Evolutionary conservation across 1,140 invertebrate genomes (phyloP), one percentile per base, ranked within the genome.

Genomic region (Pseudomyrmex sp.): DNA sequence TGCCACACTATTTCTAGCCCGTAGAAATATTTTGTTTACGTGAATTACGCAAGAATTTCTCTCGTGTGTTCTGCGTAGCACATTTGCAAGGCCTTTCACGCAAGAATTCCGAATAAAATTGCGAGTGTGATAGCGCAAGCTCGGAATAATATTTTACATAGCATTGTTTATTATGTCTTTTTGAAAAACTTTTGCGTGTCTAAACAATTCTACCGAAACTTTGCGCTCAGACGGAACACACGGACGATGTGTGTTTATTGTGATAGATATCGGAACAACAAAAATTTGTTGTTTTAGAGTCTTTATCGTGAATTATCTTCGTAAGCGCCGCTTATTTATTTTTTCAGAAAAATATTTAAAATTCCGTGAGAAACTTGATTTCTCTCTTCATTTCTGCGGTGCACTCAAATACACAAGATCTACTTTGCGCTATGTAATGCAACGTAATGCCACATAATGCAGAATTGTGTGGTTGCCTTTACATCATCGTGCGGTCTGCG

Each of bases 1-100:
- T 0, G 46, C 44, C 69, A 26, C 20, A 20, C 15, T 80, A 72
- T 72, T 80, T 70, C 52, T 56, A 35, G 65, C 54, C 2, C 63
- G 44, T 59, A 58, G 54, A 72, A 12, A 72, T 72, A 50, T 61
- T 80, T 80, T 59, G 76, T 80, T 80, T 80, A 80, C 72, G 66
- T 26, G 58, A 80, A 72, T 50, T 61, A 15, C 44, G 20, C 15
- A 48, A 66, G 44, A 48, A 80, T 72, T 80, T 80, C 58, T 3
- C 7, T 3, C 9, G 66, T 4, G 15, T 58, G 9, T 20, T 70
- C 8, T 0, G 54, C 8, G 1, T 1, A 52, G 2, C 15, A 2
- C 13, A 35, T 35, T 20, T 13, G 20, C n/a, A 13, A 9, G 15
- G 8, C 72, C 23, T 58, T 70, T 59, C 52, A 20, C 3, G 66